phyloP scores from a whole-genome alignment of 2,113 vertebrate genomes.

The Corythornis madagascariensis region DNA sequence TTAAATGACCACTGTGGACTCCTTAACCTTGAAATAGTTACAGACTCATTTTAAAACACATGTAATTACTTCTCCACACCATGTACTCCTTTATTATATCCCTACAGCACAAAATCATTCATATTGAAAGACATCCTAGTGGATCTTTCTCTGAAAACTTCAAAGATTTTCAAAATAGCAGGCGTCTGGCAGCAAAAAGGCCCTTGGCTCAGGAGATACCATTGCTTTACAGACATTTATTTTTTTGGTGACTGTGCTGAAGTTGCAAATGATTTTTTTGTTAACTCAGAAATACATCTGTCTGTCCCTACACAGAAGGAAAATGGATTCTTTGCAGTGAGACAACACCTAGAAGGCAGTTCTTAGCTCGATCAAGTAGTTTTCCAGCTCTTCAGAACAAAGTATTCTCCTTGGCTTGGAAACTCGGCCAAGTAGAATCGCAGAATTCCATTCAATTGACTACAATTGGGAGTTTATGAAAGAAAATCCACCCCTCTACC shows the following conservation, averaged over 20 bases:
- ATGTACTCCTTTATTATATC: background rate
- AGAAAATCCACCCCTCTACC: constrained; percentile 14
- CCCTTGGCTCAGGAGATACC: background rate
- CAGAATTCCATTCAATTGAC: constrained; percentile 39
- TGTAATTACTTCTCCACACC: constrained; percentile 37
- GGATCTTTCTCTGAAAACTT: constrained; percentile 1
- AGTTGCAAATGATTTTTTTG: background rate
- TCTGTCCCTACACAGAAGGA: background rate
- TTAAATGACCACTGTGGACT: background rate
- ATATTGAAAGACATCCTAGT: background rate
- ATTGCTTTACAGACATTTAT: background rate
- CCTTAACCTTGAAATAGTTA: background rate
- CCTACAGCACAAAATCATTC: background rate
- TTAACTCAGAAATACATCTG: constrained; percentile 18
- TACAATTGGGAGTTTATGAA: constrained; percentile 35
- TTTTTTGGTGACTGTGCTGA: background rate
- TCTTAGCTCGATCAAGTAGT: constrained; percentile 11
- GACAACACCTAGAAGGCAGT: background rate
- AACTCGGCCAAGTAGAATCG: background rate
- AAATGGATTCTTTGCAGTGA: background rate
- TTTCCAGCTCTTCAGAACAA: constrained; percentile 48
- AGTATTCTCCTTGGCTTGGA: background rate
- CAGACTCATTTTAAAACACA: background rate
- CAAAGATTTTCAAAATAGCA: constrained; percentile 10
- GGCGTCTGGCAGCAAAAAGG: constrained; percentile 23